Evolutionary conservation across 1,140 invertebrate genomes (phyloP).

Genomic region (Apocrypta bakeri): DNA sequence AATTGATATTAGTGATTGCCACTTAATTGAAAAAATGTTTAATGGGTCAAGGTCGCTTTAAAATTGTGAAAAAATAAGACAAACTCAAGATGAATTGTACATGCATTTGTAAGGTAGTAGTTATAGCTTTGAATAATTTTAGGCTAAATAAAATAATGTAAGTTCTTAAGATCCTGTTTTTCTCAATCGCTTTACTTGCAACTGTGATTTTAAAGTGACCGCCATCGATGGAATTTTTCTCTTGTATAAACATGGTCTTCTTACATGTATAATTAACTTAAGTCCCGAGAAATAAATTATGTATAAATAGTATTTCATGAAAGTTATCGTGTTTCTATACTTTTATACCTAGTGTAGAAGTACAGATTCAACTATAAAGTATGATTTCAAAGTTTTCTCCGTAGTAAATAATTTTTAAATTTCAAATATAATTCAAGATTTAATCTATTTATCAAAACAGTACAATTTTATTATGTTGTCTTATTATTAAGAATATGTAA

Average conservation of each 20-base stretch:
- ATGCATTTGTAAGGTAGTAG: conserved; percentile 38
- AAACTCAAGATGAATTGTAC: conserved; percentile 25
- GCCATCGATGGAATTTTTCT: background rate
- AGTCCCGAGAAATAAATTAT: conserved; percentile 28
- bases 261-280: conserved; percentile 23
- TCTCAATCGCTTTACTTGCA: conserved; percentile 22
- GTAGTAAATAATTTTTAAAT: background rate
- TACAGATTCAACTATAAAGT: background rate
- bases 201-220: conserved; percentile 47
- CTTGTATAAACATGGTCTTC: conserved; percentile 14
- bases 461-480: background rate
- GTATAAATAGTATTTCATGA: conserved; percentile 27
- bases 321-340: background rate
- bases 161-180: conserved; percentile 32
- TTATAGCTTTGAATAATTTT: conserved; percentile 45
- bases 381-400: background rate
- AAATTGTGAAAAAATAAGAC: conserved; percentile 15
- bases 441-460: background rate
- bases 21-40: conserved; percentile 18
- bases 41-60: conserved; percentile 35
- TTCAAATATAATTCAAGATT: background rate
- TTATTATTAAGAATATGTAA: too few species aligned
- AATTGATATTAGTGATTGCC: conserved; percentile 24
- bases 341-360: background rate
- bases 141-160: conserved; percentile 36